Percentiles rank a stretch among this genome's conserved stretches.
Conservation (phyloP, 2,797 vertebrate genomes). For the Decapterus maruadsi region DNA sequence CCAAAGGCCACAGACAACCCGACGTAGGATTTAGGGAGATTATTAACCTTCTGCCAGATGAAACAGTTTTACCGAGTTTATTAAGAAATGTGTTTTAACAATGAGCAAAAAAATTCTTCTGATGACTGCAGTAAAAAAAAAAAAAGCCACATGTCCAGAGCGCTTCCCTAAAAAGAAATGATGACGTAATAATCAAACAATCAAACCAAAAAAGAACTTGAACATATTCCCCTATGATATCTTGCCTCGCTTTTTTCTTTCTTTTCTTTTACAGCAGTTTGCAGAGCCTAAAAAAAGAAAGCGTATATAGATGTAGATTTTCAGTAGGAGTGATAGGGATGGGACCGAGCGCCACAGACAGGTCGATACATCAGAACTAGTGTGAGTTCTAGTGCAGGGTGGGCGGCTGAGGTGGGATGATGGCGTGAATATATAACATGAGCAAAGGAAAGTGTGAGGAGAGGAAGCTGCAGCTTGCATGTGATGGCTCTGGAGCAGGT, state of each 20-base stretch:
- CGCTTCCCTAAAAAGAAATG: conserved; percentile 16
- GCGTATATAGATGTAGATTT: not conserved
- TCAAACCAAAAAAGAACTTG: conserved; percentile 18
- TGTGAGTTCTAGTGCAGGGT: conserved; percentile 3
- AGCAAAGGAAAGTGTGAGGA: conserved; percentile 48
- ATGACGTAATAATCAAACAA: conserved; percentile 22
- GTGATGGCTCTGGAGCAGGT: conserved; percentile 72
- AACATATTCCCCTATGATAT: too few relatives aligned
- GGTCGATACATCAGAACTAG: not conserved
- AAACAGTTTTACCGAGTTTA: conserved; percentile 60
- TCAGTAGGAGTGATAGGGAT: not conserved
- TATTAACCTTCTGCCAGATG: conserved; percentile 60
- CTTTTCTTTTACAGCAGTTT: not conserved
- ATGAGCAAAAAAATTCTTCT: conserved; percentile 28
- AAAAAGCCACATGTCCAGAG: conserved; percentile 45
- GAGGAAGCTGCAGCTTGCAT: conserved; percentile 55
- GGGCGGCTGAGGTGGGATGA: conserved; percentile 12
- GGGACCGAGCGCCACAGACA: not conserved
- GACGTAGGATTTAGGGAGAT: conserved; percentile 50
- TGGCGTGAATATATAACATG: conserved; percentile 34
- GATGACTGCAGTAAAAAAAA: conserved; percentile 50
- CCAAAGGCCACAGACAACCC: conserved; percentile 69
- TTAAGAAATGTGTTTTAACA: conserved; percentile 63
- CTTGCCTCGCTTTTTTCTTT: not conserved
- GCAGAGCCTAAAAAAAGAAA: not conserved